Percentiles rank a stretch among this genome's conserved stretches.
These are phyloP conservation scores for Andrena trimmerana DNA, from an alignment of 2,888 invertebrate species.

Conservation along the genomic window DNA sequence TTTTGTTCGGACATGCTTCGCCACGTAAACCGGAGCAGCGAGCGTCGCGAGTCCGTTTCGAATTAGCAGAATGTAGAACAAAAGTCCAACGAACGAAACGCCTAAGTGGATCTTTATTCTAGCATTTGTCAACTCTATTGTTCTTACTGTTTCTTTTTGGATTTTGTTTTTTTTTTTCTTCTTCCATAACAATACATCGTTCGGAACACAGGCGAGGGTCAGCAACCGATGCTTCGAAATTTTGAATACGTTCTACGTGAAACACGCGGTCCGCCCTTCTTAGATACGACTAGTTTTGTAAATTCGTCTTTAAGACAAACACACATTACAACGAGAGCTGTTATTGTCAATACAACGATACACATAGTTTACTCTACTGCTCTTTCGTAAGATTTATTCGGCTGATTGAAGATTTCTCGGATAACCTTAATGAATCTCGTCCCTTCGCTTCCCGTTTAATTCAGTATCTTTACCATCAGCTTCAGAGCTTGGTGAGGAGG, in stretches of 20 bases:
- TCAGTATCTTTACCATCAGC: conserved; percentile 87
- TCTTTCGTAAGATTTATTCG: conserved; percentile 57
- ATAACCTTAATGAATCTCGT: conserved; percentile 23
- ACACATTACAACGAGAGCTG: conserved; percentile 75
- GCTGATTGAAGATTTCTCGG: conserved; percentile 29
- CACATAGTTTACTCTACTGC: conserved; percentile 77
- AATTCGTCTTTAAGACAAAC: conserved; percentile 62
- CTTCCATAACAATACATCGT: conserved; percentile 37
- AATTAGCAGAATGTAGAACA: conserved; percentile 44
- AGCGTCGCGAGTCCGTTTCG: conserved; percentile 25
- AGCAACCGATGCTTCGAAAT: conserved; percentile 51
- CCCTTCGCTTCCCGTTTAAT: conserved; percentile 62
- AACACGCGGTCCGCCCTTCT: conserved; percentile 53
- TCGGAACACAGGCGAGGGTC: conserved; percentile 59
- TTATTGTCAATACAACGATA: conserved; percentile 82
- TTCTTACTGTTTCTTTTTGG: conserved; percentile 34
- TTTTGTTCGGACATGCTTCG: conserved; percentile 30
- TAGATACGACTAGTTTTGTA: conserved; percentile 52
- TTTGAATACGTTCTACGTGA: conserved; percentile 48
- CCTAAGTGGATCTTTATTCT: conserved; percentile 44
- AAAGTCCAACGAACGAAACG: conserved; percentile 39
- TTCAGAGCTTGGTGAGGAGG: conserved; percentile 91
- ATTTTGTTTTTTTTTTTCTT: conserved; percentile 47
- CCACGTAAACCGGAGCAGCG: conserved; percentile 29
- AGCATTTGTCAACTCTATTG: conserved; percentile 40